Evolutionary conservation across 2,113 vertebrate species (phyloP).

Genomic region (Ceratotherium simum): DNA sequence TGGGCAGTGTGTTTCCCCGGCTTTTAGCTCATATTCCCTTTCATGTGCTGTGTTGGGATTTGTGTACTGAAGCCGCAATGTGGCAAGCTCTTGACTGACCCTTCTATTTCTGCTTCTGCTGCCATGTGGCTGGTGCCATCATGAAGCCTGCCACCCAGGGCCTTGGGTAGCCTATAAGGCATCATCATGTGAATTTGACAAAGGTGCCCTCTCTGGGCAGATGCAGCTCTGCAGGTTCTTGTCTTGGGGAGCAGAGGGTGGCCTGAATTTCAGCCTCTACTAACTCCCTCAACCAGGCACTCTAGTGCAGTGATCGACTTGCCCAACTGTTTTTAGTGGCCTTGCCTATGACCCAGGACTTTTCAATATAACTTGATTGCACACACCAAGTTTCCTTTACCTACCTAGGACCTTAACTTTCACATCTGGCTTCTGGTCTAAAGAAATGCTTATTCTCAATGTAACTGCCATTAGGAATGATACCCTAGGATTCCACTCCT

Average conservation of each 20-base stretch:
- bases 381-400: not conserved
- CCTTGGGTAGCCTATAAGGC: not conserved
- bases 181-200: conserved; percentile 17
- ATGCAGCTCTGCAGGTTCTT: not conserved
- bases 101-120: conserved; percentile 34
- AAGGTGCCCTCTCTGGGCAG: not conserved
- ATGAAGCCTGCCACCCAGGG: not conserved
- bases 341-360: not conserved
- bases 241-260: not conserved
- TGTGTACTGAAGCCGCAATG: not conserved
- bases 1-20: not conserved
- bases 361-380: conserved; percentile 38
- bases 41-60: not conserved
- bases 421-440: conserved; percentile 8
- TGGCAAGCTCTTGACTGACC: not conserved
- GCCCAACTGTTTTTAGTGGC: not conserved
- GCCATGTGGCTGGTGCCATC: not conserved
- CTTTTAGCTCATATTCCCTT: not conserved
- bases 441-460: conserved; percentile 40
- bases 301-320: not conserved
- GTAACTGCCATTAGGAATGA: not conserved
- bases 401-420: not conserved
- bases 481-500: not conserved
- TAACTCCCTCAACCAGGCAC: not conserved
- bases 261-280: conserved; percentile 24